A percentile compares a stretch with the other conserved stretches of the same genome.
These are phyloP conservation scores for Drosophila rubida DNA, from an alignment of 2,888 invertebrate species.

Conservation along the genomic window DNA sequence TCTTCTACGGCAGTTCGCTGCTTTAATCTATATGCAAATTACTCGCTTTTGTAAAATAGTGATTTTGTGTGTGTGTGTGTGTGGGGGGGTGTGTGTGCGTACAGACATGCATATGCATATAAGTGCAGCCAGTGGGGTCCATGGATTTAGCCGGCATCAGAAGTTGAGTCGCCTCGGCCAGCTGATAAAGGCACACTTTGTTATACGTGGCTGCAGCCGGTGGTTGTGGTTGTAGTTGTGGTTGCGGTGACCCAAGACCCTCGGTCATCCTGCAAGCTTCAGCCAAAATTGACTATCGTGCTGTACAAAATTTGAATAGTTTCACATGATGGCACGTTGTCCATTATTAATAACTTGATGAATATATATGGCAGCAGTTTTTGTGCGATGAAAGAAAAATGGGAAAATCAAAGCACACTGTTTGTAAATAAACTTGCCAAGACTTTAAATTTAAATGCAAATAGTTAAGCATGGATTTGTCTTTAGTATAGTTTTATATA, in stretches of 20 bases:
- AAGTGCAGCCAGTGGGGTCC: slow-evolving; percentile 23
- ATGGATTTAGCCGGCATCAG: slow-evolving; percentile 27
- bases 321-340: neutral
- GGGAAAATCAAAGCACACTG: too few species aligned
- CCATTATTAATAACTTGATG: neutral
- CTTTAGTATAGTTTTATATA: too few species aligned
- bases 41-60: slow-evolving; percentile 15
- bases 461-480: too few species aligned
- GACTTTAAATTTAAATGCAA: too few species aligned
- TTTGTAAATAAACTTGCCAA: too few species aligned
- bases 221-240: neutral
- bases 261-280: neutral
- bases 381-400: too few species aligned
- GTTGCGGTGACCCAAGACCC: slow-evolving; percentile 10
- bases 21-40: slow-evolving; percentile 69
- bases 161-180: slow-evolving; percentile 29
- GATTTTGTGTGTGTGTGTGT: slow-evolving; percentile 11
- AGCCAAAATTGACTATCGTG: slow-evolving; percentile 6
- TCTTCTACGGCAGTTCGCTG: slow-evolving; percentile 46
- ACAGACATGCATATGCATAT: slow-evolving; percentile 25
- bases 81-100: neutral
- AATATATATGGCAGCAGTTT: too few species aligned
- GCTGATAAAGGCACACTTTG: slow-evolving; percentile 42
- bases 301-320: neutral
- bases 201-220: slow-evolving; percentile 11